Percentiles rank a stretch among this genome's conserved stretches.
Conservation (phyloP, 1,140 invertebrate species). For the Physella acuta region DNA sequence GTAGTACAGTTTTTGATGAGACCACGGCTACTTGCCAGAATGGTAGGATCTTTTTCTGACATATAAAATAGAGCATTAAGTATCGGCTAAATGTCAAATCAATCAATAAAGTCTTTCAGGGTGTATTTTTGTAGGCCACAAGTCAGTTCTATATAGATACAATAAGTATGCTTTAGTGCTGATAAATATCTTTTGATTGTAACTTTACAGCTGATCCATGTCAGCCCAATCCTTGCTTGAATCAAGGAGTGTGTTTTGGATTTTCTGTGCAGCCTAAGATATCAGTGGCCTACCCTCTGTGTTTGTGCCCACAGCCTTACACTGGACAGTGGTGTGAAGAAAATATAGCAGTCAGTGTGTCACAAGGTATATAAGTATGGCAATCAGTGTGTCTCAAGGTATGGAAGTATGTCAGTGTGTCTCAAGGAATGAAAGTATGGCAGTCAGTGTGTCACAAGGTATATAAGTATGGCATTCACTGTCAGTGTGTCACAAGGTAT, state of each 20-base stretch:
- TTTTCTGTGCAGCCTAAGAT: slow-evolving; percentile 20
- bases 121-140: neutral
- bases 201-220: slow-evolving; percentile 28
- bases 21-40: neutral
- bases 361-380: too few relatives aligned
- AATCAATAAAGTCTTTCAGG: neutral
- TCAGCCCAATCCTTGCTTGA: slow-evolving; percentile 32
- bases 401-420: too few relatives aligned
- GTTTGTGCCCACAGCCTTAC: slow-evolving; percentile 30
- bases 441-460: too few relatives aligned
- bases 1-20: slow-evolving; percentile 13
- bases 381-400: too few relatives aligned
- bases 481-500: too few relatives aligned
- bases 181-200: neutral
- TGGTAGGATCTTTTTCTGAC: neutral
- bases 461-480: too few relatives aligned
- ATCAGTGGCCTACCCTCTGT: slow-evolving; percentile 26
- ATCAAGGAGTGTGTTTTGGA: slow-evolving; percentile 38
- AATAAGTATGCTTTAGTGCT: neutral
- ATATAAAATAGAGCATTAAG: neutral
- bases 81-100: neutral
- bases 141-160: neutral
- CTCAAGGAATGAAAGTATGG: too few relatives aligned
- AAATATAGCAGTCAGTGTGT: too few relatives aligned
- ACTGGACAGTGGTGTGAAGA: slow-evolving; percentile 27